Base-by-base conservation (phyloP, 2,113 vertebrate genomes). In the Budorcas taxicolor region DNA sequence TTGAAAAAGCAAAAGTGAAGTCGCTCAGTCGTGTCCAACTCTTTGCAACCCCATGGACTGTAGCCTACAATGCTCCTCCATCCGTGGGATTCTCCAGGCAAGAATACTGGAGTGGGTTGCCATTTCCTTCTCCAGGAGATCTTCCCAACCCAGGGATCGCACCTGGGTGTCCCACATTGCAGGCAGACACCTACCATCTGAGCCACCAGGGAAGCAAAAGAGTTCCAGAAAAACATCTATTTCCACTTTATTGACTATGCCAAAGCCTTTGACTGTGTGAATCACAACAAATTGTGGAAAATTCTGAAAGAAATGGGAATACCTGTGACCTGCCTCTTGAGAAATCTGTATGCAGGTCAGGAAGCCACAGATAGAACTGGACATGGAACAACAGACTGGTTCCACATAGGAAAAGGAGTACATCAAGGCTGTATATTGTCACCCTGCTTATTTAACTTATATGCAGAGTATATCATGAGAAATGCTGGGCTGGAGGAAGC, bases 21-120 rank as follows among this genome's bases (percentile, higher is more conserved):
- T 9, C 3, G 0, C 55, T 57, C 55, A 8, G 21, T 57, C 0
- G 0, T 57, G 55, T 57, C 55, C 21, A 57, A 57, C 55, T 57
- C 55, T 57, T 57, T 57, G 21, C 3, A 3, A 57, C 21, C 55
- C 21, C 55, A 57, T 57, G 55, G 3, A 57, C 53, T 57, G 21
- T 23, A 57, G 55, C 55, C 55, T 57, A 57, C 55, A 8, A 23
- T 57, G 55, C 55, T 57, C 21, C 55, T 23, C 21, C 21, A 57
- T 57, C 55, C 19, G 3, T 57, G 55, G 19, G 55, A 23, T 57
- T 57, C 55, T 57, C 7, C 55, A 57, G 55, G 55, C 55, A 57
- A 57, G 55, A 57, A 23, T 23, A 57, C 55, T 57, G 7, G 55
- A 57, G 55, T 57, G 55, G 55, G 55, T 57, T 57, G 21, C 55